Evolutionary conservation across 2,888 invertebrate species (phyloP), one percentile per base, ranked within the genome.

Genomic region (Athalia circularis): DNA sequence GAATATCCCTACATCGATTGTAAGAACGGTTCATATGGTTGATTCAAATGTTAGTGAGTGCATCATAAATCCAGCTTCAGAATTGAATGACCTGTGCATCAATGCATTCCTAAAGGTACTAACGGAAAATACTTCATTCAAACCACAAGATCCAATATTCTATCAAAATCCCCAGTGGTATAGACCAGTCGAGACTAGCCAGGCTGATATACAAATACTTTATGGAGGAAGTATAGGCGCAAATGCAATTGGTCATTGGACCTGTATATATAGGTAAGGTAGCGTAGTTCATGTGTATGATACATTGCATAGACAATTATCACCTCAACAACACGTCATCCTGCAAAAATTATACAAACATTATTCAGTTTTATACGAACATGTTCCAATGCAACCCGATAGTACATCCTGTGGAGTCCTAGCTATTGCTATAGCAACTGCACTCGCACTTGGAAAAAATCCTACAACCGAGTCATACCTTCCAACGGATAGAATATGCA

Each of bases 181-280:
- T 15, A 7, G 62, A 62, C 62, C 11, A 8, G 62, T 62, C n/a
- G 15, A 11, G 7, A 8, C n/a, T 7, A 62, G 15, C 15, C n/a
- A 15, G 8, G 29, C 29, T 29, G 62, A 15, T 62, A 15, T 62
- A n/a, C 62, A 62, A 15, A 62, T 62, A 62, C 62, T 62, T 15
- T 62, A 62, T 15, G 15, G 29, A n/a, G 29, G 62, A 62, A 8
- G 13, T n/a, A 62, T 62, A 15, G 62, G 62, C 8, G n/a, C 29
- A 13, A 15, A 62, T 62, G 29, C n/a, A 15, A 15, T 62, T 15
- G 62, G 62, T 62, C 62, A 62, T 62, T 62, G 62, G 62, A 62
- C 62, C 3, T 62, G 62, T 62, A 62, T 62, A 8, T 62, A 62
- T 15, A n/a, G 13, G 11, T 3, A 62, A 7, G 62, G 62, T n/a